Base-by-base conservation (phyloP, 2,113 vertebrate genomes). In the Pagrus major region DNA sequence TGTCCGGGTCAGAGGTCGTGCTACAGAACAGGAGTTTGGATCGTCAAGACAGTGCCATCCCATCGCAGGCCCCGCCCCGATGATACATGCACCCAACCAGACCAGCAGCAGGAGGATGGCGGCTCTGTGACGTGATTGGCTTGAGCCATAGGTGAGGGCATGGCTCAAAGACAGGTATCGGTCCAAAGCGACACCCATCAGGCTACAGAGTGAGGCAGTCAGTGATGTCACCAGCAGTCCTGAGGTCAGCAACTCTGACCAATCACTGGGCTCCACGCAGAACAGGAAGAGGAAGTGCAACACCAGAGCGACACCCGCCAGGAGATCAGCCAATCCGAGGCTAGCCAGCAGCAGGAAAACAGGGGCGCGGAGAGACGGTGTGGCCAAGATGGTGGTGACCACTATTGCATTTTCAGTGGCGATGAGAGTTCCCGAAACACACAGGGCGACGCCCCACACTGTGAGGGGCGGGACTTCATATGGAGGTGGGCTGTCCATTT, bases 31-130 rank as follows among this genome's bases (percentile, higher is more conserved):
- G 15, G 92, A 52, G 0, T 93, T 74, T 0, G 71, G 82, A 33
- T 95, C 93, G n/a, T 86, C 65, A 76, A 96, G 93, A 83, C 98
- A 99, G 94, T 98, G 96, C 98, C 97, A 99, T 37, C 97, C 97
- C 95, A 96, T 86, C 4, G 95, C 83, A 0, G 97, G 98, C 42
- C 97, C 94, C 3, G 96, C 95, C 29, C 97, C 97, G 0, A 96
- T 92, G 78, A 95, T 74, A 27, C 95, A 66, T 0, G 97, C 96
- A 0, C 93, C 86, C 55, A 94, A 88, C 98, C 98, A 99, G 37
- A 96, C 95, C 4, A 97, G 83, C 64, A 96, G 88, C 81, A 99
- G 89, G 81, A 98, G 96, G 88, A 95, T 59, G 20, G 96, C 94
- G 1, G 97, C 97, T 73, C 96, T 94, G 1, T 92, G 96, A 70